phyloP scores from a whole-genome alignment of 2,888 invertebrate species.

The Synergus umbraculus region DNA sequence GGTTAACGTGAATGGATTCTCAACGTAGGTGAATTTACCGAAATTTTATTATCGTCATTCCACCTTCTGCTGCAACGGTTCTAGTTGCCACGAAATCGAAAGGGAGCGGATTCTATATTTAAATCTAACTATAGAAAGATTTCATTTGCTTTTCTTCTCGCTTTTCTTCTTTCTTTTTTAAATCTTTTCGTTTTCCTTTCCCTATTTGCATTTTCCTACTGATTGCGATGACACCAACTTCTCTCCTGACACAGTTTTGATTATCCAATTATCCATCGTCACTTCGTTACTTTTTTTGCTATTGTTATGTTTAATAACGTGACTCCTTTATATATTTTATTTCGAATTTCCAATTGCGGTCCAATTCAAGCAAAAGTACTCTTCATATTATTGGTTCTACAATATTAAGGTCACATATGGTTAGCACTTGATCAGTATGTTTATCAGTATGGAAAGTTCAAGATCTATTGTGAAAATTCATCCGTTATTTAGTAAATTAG shows the following conservation, averaged over 20 bases:
- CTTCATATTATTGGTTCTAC: slow-evolving; percentile 3
- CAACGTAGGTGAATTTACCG: slow-evolving; percentile 5
- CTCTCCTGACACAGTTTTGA: background rate
- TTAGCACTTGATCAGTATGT: background rate
- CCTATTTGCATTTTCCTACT: background rate
- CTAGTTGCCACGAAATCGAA: background rate
- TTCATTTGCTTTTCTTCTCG: background rate
- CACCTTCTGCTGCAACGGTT: slow-evolving; percentile 13
- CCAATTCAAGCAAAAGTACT: background rate
- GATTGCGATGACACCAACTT: background rate
- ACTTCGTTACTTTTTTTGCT: background rate
- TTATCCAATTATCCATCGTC: background rate
- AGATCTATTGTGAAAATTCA: background rate
- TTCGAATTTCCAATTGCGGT: background rate
- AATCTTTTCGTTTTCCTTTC: background rate
- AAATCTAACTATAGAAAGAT: slow-evolving; percentile 25
- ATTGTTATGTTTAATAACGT: background rate
- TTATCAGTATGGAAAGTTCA: background rate
- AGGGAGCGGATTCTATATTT: background rate
- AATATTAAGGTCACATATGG: slow-evolving; percentile 31
- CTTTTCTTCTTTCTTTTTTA: background rate
- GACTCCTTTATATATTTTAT: background rate
- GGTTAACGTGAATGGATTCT: slow-evolving; percentile 10
- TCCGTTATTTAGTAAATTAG: slow-evolving; percentile 8
- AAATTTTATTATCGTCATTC: slow-evolving; percentile 26